phyloP scores from a whole-genome alignment of 2,797 vertebrate species.

The Acanthornis magna region DNA sequence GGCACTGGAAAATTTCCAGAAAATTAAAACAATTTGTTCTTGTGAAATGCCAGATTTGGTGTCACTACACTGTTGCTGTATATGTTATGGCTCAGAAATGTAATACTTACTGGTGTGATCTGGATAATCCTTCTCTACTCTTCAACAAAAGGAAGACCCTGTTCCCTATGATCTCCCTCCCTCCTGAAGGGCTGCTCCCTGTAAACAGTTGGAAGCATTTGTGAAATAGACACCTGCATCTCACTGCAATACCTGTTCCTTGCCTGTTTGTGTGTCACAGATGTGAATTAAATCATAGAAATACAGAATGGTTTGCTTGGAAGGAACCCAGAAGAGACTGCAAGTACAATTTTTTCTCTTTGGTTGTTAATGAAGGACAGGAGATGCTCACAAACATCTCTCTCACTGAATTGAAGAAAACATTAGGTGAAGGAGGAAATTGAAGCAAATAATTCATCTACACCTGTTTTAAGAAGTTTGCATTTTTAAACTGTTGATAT shows the following conservation, averaged over 20 bases:
- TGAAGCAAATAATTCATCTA: neutral
- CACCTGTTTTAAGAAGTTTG: neutral
- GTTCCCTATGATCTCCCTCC: neutral
- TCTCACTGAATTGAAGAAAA: neutral
- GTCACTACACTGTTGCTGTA: neutral
- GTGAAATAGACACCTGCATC: neutral
- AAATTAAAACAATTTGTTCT: neutral
- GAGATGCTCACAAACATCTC: neutral
- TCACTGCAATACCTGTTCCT: neutral
- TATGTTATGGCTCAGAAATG: neutral
- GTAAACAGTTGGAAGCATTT: neutral
- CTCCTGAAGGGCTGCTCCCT: neutral
- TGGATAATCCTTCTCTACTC: neutral
- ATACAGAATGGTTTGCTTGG: neutral
- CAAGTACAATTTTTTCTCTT: neutral
- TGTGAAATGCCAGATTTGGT: neutral
- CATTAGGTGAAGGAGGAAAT: neutral
- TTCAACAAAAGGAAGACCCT: neutral
- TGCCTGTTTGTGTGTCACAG: neutral
- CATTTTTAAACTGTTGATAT: neutral
- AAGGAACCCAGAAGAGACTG: neutral
- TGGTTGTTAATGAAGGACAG: neutral
- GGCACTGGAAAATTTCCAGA: neutral
- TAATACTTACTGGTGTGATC: neutral
- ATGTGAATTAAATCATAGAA: neutral